Evolutionary conservation across 2,888 invertebrate genomes (phyloP).

Genomic region (Chrysopilus asiliformis): DNA sequence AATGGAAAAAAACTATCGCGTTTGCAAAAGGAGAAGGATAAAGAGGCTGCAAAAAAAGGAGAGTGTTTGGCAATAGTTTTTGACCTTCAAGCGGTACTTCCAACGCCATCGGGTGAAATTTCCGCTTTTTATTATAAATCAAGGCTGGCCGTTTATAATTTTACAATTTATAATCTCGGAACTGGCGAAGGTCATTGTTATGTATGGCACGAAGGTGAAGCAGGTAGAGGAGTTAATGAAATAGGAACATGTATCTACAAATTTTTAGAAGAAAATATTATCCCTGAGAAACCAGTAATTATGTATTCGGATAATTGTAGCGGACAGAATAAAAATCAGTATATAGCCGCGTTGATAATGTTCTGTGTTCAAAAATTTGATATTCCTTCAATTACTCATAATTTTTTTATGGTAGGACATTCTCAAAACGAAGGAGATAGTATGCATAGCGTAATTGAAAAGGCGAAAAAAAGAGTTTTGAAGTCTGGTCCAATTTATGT

Average conservation of each 20-base stretch:
- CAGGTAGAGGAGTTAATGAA: slow-evolving; percentile 1
- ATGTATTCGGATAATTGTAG: no score
- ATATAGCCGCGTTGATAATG: no score
- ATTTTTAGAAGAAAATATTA: no score
- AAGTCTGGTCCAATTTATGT: slow-evolving; percentile 20
- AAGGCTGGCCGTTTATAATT: slow-evolving; percentile 10
- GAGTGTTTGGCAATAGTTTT: slow-evolving; percentile 12
- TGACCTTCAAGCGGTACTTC: slow-evolving; percentile 15
- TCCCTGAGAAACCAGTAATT: no score
- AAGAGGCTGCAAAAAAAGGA: slow-evolving; percentile 9
- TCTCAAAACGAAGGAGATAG: slow-evolving; percentile 22
- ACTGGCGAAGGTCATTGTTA: slow-evolving; percentile 1
- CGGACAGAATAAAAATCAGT: no score
- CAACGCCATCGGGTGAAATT: slow-evolving; percentile 15
- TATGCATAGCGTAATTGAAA: slow-evolving; percentile 18
- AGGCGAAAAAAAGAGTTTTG: slow-evolving; percentile 15
- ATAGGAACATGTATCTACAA: slow-evolving; percentile 1
- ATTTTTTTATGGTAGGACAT: slow-evolving; percentile 21
- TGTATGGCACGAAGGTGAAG: slow-evolving; percentile 1
- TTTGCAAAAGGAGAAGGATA: no score
- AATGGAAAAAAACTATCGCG: no score
- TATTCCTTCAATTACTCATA: slow-evolving; percentile 22
- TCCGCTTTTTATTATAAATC: slow-evolving; percentile 16
- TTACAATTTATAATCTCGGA: slow-evolving; percentile 6
- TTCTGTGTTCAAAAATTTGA: no score